These are phyloP conservation scores for Pteronura brasiliensis DNA, from an alignment of 2,113 vertebrate species.

Conservation along the genomic window DNA sequence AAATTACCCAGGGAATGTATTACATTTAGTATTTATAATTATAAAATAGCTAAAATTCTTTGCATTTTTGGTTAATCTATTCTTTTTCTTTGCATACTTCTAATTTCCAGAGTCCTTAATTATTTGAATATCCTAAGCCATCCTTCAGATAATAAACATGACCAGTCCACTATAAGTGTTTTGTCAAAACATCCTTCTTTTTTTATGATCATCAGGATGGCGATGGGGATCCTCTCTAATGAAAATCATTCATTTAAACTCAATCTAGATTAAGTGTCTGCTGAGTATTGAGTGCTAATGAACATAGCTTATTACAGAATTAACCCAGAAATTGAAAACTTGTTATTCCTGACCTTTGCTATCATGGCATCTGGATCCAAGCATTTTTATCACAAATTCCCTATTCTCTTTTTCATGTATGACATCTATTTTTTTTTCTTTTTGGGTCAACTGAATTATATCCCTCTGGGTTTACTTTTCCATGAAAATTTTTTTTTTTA, in stretches of 20 bases:
- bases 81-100: neutral
- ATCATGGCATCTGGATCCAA: neutral
- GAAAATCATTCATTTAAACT: conserved; percentile 30
- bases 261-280: neutral
- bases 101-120: neutral
- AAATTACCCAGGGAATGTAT: neutral
- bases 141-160: neutral
- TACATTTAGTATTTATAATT: neutral
- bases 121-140: neutral
- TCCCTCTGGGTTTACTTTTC: neutral
- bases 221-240: neutral
- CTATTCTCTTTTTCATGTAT: neutral
- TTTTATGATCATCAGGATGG: neutral
- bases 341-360: conserved; percentile 6
- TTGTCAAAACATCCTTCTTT: conserved; percentile 20
- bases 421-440: neutral
- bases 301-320: conserved; percentile 19
- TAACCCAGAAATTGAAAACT: conserved; percentile 29
- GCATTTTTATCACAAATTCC: neutral
- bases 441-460: neutral
- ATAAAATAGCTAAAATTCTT: neutral
- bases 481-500: neutral
- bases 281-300: neutral
- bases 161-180: neutral
- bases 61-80: neutral